These are phyloP conservation scores for Meandrina meandrites DNA, from an alignment of 92 coral and sea anemone genomes.

Conservation along the genomic window DNA sequence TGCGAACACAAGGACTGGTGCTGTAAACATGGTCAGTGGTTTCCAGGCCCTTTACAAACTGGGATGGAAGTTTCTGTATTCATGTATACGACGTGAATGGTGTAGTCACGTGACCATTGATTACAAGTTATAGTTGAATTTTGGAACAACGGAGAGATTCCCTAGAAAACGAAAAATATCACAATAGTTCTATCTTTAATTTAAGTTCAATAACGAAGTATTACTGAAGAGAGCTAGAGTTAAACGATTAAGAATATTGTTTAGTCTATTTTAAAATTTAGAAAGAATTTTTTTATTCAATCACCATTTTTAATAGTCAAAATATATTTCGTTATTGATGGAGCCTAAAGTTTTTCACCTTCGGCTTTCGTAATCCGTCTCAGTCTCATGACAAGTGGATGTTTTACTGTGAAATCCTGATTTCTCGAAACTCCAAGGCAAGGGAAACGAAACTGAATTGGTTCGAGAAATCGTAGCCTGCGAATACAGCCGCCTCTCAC, in stretches of 20 bases:
- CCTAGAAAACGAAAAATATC: background rate
- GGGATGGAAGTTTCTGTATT: background rate
- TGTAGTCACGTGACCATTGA: background rate
- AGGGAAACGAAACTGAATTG: no score
- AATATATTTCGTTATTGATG: background rate
- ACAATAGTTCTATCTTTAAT: background rate
- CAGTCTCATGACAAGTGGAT: no score
- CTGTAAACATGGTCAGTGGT: background rate
- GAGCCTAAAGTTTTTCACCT: background rate
- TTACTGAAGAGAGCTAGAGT: background rate
- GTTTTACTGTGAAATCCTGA: no score
- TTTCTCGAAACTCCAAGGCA: no score
- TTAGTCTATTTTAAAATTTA: background rate
- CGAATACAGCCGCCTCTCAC: no score
- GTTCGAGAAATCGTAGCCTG: no score
- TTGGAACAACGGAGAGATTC: background rate
- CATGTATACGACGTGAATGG: background rate
- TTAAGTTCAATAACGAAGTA: background rate
- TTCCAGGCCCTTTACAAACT: background rate
- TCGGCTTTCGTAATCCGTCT: background rate
- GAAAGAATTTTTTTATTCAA: background rate
- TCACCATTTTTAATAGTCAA: background rate
- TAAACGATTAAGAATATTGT: background rate
- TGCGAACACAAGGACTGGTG: conserved; percentile 9
- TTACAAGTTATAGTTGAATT: background rate